Evolutionary conservation across 2,797 vertebrate genomes (phyloP).

Genomic region (Phylloscopus collybita): DNA sequence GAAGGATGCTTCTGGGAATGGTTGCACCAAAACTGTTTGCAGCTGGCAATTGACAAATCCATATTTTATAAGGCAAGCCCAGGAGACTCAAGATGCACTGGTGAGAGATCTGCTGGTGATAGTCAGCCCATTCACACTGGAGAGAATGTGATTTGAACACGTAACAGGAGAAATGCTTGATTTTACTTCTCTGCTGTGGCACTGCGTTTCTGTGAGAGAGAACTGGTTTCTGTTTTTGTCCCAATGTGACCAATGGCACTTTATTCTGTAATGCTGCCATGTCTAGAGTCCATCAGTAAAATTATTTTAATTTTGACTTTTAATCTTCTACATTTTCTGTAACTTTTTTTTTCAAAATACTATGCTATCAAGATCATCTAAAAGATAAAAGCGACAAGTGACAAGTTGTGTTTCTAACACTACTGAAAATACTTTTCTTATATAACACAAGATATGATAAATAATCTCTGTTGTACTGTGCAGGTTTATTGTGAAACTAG

Average conservation of each 20-base stretch:
- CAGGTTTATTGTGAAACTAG: not conserved
- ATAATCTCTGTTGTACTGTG: not conserved
- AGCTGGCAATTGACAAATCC: not conserved
- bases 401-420: not conserved
- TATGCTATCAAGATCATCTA: not conserved
- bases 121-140: fast-evolving
- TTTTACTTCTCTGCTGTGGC: not conserved
- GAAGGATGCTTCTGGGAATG: not conserved
- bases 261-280: not conserved
- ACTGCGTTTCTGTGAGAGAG: not conserved
- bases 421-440: not conserved
- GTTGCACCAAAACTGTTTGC: not conserved
- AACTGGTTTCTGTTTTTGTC: not conserved
- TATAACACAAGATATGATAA: not conserved
- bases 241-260: not conserved
- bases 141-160: not conserved
- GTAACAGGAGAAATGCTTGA: not conserved
- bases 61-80: not conserved
- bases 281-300: not conserved
- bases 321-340: not conserved
- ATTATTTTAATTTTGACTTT: not conserved
- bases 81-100: not conserved
- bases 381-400: not conserved
- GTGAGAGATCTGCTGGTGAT: not conserved
- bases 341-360: not conserved